Percentiles rank a stretch among this genome's conserved stretches.
phyloP scores from a whole-genome alignment of 1,140 invertebrate genomes.

The Listronotus oregonensis region DNA sequence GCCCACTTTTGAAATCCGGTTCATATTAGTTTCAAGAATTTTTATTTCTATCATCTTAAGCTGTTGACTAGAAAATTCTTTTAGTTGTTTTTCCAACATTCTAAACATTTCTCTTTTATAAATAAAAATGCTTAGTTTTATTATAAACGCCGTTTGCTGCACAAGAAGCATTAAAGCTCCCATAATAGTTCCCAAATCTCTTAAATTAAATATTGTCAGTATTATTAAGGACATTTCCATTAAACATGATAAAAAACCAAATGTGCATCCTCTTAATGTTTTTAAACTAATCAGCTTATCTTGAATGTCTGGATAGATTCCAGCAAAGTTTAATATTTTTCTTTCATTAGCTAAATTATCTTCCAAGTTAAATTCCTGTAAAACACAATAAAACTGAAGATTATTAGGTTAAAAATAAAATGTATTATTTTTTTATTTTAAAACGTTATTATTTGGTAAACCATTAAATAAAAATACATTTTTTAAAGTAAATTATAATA shows the following conservation, averaged over 20 bases:
- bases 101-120: neutral
- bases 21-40: no score
- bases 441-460: no score
- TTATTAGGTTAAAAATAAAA: no score
- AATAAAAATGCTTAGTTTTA: neutral
- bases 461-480: no score
- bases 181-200: neutral
- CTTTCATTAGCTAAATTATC: neutral
- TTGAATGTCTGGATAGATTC: slow-evolving; percentile 1
- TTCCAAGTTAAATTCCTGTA: neutral
- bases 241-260: neutral
- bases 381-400: no score
- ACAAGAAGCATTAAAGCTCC: neutral
- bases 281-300: neutral
- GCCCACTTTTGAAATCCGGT: no score
- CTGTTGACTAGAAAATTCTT: neutral
- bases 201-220: neutral
- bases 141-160: neutral
- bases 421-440: no score
- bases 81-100: neutral
- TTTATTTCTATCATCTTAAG: neutral
- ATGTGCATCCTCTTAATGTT: neutral
- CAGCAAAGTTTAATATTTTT: neutral
- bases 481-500: no score
- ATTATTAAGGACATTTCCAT: neutral